A percentile compares a stretch with the other conserved stretches of the same genome.
Conservation (phyloP, 2,888 invertebrate genomes). For the Embidobia sp. region DNA sequence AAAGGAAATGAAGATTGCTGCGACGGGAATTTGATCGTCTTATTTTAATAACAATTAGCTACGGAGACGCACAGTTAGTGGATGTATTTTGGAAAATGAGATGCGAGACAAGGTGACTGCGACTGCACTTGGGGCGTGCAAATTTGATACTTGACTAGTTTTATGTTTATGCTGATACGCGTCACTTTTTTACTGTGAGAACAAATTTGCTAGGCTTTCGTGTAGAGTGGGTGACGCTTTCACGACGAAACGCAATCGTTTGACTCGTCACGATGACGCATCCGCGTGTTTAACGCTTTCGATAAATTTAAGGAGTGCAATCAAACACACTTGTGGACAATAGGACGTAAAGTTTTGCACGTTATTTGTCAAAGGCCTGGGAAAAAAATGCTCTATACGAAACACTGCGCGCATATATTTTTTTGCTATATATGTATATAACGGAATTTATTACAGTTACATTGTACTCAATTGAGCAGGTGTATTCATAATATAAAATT, state of each 20-base stretch:
- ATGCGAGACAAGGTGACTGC: conserved; percentile 15
- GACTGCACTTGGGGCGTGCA: conserved; percentile 20
- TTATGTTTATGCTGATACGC: conserved; percentile 38
- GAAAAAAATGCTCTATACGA: conserved; percentile 24
- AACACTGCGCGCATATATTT: too few relatives aligned
- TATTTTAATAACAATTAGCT: too few relatives aligned
- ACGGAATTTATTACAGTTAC: conserved; percentile 42
- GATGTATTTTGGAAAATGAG: conserved; percentile 29
- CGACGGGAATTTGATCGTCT: not conserved
- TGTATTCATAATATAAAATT: conserved; percentile 52
- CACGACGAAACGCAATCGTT: too few relatives aligned
- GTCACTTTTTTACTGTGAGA: conserved; percentile 35
- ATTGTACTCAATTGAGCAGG: conserved; percentile 54
- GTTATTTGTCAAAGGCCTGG: conserved; percentile 18
- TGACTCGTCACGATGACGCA: conserved; percentile 23
- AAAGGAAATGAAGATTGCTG: not conserved
- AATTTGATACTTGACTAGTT: conserved; percentile 26
- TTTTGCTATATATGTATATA: conserved; percentile 24
- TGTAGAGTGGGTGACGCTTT: too few relatives aligned
- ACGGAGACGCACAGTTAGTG: not conserved
- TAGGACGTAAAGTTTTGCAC: conserved; percentile 35
- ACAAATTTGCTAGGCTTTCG: conserved; percentile 22
- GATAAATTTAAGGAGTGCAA: conserved; percentile 29
- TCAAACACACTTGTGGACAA: conserved; percentile 41
- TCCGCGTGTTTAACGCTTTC: conserved; percentile 22